Evolutionary conservation across 2,888 invertebrate genomes (phyloP), one percentile per base, ranked within the genome.

Genomic region (Campopleginae sp.): DNA sequence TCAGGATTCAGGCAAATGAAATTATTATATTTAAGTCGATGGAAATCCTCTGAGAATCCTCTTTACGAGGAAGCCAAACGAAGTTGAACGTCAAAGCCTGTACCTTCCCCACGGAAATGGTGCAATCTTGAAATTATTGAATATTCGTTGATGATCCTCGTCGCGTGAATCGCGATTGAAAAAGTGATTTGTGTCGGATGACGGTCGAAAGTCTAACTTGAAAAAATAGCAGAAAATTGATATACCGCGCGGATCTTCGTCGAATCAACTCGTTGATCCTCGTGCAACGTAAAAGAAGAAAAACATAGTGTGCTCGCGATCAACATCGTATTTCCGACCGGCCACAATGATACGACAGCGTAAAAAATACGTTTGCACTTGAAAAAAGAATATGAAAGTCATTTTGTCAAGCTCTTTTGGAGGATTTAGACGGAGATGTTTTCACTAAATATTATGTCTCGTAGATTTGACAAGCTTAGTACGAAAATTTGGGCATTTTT

Each of bases 401-500:
- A 23, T 54, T 54, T 23, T 6, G 54, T 48, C 48, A 17, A 48
- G n/a, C 6, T 48, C 48, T 17, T 46, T 46, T 17, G 4, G n/a
- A n/a, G 17, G 17, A 4, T 5, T n/a, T 5, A 5, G 17, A 48
- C 17, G n/a, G n/a, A n/a, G 48, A 48, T 48, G n/a, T 48, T 48
- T 48, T 48, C n/a, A n/a, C 48, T n/a, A n/a, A 48, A 48, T 46
- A 48, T 48, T 23, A 51, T 44, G 42, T 75, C 44, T 46, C 33
- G 51, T 33, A 72, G 31, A 72, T 54, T 74, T 23, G 48, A 65
- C 48, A 63, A 31, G 19, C 27, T 74, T 17, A 17, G 27, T 31
- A 44, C 44, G 51, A 33, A 77, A 77, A 51, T 38, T 17, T 54
- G 3, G 14, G 17, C n/a, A 66, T 46, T 48, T 27, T 65, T 19